Evolutionary conservation across 2,888 invertebrate species (phyloP).

Genomic region (Chrysopilus asiliformis): DNA sequence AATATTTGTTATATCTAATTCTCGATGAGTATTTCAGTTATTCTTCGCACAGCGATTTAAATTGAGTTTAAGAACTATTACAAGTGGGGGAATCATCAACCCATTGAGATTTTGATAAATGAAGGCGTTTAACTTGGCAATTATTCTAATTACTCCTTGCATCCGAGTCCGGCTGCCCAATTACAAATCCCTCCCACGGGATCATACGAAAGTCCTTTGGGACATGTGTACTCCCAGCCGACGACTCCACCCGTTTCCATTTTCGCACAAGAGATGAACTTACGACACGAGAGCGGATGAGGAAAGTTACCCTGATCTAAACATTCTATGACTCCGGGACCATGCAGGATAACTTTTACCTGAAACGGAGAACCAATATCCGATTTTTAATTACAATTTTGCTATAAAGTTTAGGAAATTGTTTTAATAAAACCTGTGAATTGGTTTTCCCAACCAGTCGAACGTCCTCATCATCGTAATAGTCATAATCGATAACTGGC

Average conservation of each 20-base stretch:
- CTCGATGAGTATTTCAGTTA: no score
- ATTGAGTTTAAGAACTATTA: slow-evolving; percentile 2
- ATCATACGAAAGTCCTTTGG: slow-evolving; percentile 73
- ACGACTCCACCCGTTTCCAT: slow-evolving; percentile 64
- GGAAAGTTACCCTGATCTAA: slow-evolving; percentile 83
- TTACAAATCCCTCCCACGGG: slow-evolving; percentile 85
- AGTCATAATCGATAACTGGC: slow-evolving; percentile 46
- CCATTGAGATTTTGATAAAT: background rate
- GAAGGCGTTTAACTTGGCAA: background rate
- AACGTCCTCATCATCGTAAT: slow-evolving; percentile 51
- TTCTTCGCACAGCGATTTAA: no score
- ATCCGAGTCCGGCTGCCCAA: slow-evolving; percentile 72
- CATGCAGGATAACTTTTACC: slow-evolving; percentile 44
- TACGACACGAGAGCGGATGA: slow-evolving; percentile 79
- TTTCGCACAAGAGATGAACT: slow-evolving; percentile 80
- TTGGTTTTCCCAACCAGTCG: slow-evolving; percentile 41
- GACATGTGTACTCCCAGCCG: slow-evolving; percentile 83
- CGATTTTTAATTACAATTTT: background rate
- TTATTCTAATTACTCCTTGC: slow-evolving; percentile 41
- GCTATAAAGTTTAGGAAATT: no score
- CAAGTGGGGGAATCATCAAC: slow-evolving; percentile 1
- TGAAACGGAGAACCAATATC: slow-evolving; percentile 9
- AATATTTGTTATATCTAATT: no score
- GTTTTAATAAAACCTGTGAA: slow-evolving; percentile 35
- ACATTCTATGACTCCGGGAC: slow-evolving; percentile 67